Evolutionary conservation across 2,113 vertebrate genomes (phyloP), one percentile per base, ranked within the genome.

Genomic region (Lucifuga dentata): DNA sequence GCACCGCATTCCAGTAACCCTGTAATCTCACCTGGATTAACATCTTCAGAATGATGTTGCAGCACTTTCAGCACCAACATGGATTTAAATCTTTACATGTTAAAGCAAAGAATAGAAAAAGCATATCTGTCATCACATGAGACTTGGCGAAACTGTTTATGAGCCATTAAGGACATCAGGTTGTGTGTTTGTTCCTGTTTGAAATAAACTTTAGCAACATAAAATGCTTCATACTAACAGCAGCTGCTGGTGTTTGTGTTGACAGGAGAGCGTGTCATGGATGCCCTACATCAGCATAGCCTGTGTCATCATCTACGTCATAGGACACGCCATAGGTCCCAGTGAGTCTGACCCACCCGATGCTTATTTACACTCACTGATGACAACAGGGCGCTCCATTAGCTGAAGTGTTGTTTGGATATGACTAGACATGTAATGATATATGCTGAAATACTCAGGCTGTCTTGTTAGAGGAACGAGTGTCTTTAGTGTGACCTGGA

Each of bases 221-320:
- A 68, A 51, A 41, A 23, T 32, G 2, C 38, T 52, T 61, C 19
- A 41, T 39, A 48, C 72, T 68, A 56, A 51, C 38, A 20, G 8
- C 50, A 40, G 26, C 49, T 78, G 35, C 1, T n/a, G n/a, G 62
- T 36, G 15, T 58, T 64, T 83, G 46, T 81, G 59, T 86, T 73
- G n/a, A 68, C 81, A 94, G 93, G 83, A 83, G 5, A 88, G 49
- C 0, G 7, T 95, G 33, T 33, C 89, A 0, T 95, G 96, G 95
- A 96, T 99, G 94, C 93, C 95, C 0, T 95, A 95, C 13, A 0
- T 97, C 78, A 97, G 97, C 92, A 97, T 98, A 2, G 11, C 56
- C 48, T 96, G 93, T 15, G 71, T 98, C 86, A 87, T 98, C 38
- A 0, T 82, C 68, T 99, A 99, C 62, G 82, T 99, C 84, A 89